Conservation (phyloP, 2,113 vertebrate genomes). For the Zosterops pallidus region DNA sequence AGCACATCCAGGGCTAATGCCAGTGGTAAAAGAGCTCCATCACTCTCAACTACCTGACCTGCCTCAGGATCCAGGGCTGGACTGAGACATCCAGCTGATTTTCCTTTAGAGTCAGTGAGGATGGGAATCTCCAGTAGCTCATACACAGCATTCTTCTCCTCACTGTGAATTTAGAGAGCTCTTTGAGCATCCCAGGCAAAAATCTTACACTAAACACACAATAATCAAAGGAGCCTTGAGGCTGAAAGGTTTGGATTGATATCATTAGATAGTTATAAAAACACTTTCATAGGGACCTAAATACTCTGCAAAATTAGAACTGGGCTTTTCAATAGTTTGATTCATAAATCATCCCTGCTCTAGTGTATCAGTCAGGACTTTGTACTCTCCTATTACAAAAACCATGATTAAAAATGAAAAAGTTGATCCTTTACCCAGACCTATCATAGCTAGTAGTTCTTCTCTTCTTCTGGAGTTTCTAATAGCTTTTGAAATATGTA, state of each 20-base stretch:
- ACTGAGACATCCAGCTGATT: neutral
- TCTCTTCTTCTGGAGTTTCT: neutral
- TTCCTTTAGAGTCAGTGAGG: neutral
- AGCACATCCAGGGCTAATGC: rapidly evolving
- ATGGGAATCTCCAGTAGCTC: neutral
- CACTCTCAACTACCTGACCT: neutral
- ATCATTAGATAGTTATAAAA: neutral
- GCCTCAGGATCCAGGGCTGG: neutral
- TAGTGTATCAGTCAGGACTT: neutral
- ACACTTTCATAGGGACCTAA: neutral
- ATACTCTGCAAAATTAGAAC: neutral
- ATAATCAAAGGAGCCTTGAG: neutral
- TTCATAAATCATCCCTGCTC: neutral
- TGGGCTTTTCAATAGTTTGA: neutral
- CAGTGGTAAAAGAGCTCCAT: neutral
- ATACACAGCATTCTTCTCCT: neutral
- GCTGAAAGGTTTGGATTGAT: neutral
- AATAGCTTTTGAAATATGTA: neutral
- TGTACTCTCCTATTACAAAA: neutral
- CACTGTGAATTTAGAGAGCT: neutral
- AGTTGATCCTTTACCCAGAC: neutral
- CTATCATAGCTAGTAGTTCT: neutral
- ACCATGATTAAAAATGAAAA: neutral
- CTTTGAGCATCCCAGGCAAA: neutral
- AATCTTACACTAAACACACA: neutral